Percentiles rank a stretch among this genome's conserved stretches.
These are phyloP conservation scores for Styela clava DNA, from an alignment of 23 tunicate species.

Conservation along the genomic window DNA sequence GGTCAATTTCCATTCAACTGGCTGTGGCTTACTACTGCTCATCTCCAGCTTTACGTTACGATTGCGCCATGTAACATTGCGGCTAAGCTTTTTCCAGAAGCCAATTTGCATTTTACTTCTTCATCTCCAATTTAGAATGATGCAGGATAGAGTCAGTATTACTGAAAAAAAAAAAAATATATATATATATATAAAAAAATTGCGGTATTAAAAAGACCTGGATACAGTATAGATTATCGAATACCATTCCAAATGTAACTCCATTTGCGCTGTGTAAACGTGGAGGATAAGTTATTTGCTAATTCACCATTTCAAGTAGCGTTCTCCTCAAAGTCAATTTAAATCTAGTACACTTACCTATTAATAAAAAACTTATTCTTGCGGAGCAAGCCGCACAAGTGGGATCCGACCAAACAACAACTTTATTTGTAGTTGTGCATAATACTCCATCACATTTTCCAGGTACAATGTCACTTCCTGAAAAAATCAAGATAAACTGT, in stretches of 20 bases:
- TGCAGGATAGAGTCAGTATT: neutral
- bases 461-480: neutral
- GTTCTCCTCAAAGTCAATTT: no score
- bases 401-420: neutral
- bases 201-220: no score
- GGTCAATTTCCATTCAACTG: no score
- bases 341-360: neutral
- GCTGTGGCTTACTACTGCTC: neutral
- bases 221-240: no score
- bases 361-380: neutral
- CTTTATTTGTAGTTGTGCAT: neutral
- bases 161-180: no score
- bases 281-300: no score
- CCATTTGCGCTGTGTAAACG: no score
- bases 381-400: neutral
- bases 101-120: neutral
- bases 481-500: no score
- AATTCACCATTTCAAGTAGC: no score
- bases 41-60: neutral
- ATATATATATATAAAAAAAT: no score
- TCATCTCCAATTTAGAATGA: neutral
- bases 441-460: neutral
- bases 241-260: no score
- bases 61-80: neutral
- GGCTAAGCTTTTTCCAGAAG: neutral